Evolutionary conservation across 2,797 vertebrate species (phyloP).

Genomic region (Intellagama lesueurii): DNA sequence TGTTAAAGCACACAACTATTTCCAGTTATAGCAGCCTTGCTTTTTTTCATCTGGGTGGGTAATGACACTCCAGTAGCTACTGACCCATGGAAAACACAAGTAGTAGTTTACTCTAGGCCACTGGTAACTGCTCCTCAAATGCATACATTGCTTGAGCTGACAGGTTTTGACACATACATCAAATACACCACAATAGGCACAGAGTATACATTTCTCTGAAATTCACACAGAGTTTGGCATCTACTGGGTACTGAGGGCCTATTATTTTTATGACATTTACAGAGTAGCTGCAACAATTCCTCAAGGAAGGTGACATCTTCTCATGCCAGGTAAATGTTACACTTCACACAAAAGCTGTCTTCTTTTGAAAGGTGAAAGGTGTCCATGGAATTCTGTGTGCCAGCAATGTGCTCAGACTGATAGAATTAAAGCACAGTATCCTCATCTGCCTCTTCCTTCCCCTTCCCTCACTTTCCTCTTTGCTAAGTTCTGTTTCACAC

Average conservation of each 20-base stretch:
- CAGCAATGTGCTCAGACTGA: slow-evolving; percentile 26
- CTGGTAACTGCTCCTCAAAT: slow-evolving; percentile 62
- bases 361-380: slow-evolving; percentile 62
- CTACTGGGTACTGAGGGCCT: slow-evolving; percentile 63
- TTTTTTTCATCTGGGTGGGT: slow-evolving; percentile 40
- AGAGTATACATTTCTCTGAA: slow-evolving; percentile 63
- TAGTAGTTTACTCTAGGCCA: slow-evolving; percentile 54
- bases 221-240: slow-evolving; percentile 72
- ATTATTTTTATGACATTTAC: slow-evolving; percentile 74
- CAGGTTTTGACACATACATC: slow-evolving; percentile 70
- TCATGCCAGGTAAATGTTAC: slow-evolving; percentile 58
- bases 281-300: slow-evolving; percentile 63
- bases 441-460: neutral
- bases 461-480: neutral
- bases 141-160: slow-evolving; percentile 64
- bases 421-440: neutral
- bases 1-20: slow-evolving; percentile 24
- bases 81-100: slow-evolving; percentile 52
- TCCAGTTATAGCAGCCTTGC: slow-evolving; percentile 1
- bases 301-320: slow-evolving; percentile 55
- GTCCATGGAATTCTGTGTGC: slow-evolving; percentile 30
- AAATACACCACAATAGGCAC: slow-evolving; percentile 44
- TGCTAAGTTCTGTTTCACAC: neutral
- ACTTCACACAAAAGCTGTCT: slow-evolving; percentile 59
- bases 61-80: slow-evolving; percentile 24